Percentiles rank a stretch among this genome's conserved stretches.
These are phyloP conservation scores for Helostoma temminkii DNA, from an alignment of 2,797 vertebrate genomes.

Conservation along the genomic window DNA sequence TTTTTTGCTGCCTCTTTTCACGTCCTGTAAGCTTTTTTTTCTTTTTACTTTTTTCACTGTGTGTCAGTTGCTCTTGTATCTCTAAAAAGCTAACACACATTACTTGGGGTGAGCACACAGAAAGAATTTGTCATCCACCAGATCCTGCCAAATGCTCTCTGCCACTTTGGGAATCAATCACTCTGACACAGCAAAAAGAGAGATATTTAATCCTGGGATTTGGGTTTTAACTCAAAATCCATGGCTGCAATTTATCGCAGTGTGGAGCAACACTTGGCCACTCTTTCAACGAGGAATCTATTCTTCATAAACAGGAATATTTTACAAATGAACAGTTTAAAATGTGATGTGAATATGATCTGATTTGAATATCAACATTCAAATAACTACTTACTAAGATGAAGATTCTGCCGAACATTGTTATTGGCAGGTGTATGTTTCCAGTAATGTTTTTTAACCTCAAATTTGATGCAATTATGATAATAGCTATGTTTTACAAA, in stretches of 20 bases:
- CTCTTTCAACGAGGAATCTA: conserved; percentile 32
- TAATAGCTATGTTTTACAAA: background rate
- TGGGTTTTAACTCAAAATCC: conserved; percentile 49
- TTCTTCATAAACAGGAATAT: conserved; percentile 35
- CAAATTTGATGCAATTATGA: background rate
- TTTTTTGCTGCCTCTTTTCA: conserved; percentile 14
- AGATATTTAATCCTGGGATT: conserved; percentile 54
- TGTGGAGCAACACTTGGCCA: conserved; percentile 24
- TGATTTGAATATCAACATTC: conserved; percentile 32
- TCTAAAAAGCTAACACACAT: background rate
- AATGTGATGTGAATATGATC: conserved; percentile 27
- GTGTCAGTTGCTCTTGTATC: conserved; percentile 4
- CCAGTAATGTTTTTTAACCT: background rate
- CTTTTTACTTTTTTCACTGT: conserved; percentile 25
- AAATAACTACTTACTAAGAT: conserved; percentile 15
- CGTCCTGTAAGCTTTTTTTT: conserved; percentile 13
- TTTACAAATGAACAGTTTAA: conserved; percentile 25
- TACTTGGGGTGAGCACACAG: conserved; percentile 29
- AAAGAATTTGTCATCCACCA: conserved; percentile 33
- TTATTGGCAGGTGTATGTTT: background rate
- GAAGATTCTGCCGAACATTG: background rate
- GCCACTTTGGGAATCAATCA: conserved; percentile 50
- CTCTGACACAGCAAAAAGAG: conserved; percentile 45
- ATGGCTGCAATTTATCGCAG: conserved; percentile 52
- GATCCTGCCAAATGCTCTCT: conserved; percentile 38